Conservation (phyloP, 1,140 invertebrate species). For the Babylonia areolata region DNA sequence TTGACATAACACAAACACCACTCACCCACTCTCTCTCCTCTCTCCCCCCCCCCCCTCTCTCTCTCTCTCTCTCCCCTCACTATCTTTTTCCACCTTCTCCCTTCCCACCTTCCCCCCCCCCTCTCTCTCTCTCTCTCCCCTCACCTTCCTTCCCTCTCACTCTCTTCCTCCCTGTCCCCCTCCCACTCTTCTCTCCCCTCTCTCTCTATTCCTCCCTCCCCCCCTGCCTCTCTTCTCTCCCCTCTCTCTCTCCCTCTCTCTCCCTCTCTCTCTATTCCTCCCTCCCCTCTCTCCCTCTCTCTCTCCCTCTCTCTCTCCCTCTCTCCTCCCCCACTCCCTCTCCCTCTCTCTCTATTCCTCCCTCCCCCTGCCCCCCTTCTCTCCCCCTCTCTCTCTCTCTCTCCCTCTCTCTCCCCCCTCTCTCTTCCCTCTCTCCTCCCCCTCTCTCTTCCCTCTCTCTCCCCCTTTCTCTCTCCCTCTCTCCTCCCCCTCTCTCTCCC, state of each 20-base stretch:
- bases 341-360: neutral
- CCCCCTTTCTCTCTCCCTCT: neutral
- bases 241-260: neutral
- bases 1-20: too few relatives aligned
- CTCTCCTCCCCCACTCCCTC: neutral
- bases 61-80: too few relatives aligned
- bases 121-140: neutral
- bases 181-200: neutral
- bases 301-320: neutral
- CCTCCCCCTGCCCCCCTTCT: neutral
- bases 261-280: neutral
- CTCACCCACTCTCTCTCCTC: too few relatives aligned
- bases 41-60: too few relatives aligned
- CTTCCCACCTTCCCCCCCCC: neutral
- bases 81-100: too few relatives aligned
- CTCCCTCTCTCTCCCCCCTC: neutral
- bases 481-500: neutral
- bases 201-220: neutral
- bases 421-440: neutral
- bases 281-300: neutral
- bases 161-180: neutral
- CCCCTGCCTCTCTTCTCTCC: neutral
- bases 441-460: neutral
- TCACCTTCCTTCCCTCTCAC: neutral
- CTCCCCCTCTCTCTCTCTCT: neutral